Evolutionary conservation across 2,113 vertebrate genomes (phyloP).

Genomic region (Sigmodon hispidus): DNA sequence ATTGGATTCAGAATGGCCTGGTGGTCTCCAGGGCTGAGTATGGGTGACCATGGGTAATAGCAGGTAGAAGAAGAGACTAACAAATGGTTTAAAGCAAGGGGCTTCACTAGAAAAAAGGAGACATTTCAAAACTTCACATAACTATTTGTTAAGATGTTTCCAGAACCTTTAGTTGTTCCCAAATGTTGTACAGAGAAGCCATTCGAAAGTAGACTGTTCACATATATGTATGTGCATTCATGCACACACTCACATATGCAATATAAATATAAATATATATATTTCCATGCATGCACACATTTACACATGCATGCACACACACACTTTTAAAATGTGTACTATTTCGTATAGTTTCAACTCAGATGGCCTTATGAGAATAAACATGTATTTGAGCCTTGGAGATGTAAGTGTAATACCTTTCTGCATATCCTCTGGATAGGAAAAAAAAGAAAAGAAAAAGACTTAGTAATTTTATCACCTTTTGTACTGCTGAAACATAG

Average conservation of each 20-base stretch:
- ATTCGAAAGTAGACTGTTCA: background rate
- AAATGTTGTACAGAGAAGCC: background rate
- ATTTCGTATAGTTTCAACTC: background rate
- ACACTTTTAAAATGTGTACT: background rate
- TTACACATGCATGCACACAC: background rate
- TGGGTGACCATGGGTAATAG: background rate
- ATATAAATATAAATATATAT: background rate
- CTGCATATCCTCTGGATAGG: background rate
- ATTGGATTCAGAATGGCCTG: background rate
- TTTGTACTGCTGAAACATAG: background rate
- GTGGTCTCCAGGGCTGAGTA: background rate
- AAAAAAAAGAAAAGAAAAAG: background rate
- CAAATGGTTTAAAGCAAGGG: background rate
- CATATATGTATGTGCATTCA: background rate
- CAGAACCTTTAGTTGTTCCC: background rate
- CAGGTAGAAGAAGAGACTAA: background rate
- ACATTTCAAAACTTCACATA: background rate
- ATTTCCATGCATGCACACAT: background rate
- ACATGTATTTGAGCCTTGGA: background rate
- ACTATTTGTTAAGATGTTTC: background rate
- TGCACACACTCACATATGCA: background rate
- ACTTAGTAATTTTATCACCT: slow-evolving; percentile 1
- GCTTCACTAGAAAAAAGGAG: background rate
- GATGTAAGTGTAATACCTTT: background rate
- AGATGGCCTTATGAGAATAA: background rate